Evolutionary conservation across 2,797 vertebrate genomes (phyloP).

Genomic region (Argya squamiceps): DNA sequence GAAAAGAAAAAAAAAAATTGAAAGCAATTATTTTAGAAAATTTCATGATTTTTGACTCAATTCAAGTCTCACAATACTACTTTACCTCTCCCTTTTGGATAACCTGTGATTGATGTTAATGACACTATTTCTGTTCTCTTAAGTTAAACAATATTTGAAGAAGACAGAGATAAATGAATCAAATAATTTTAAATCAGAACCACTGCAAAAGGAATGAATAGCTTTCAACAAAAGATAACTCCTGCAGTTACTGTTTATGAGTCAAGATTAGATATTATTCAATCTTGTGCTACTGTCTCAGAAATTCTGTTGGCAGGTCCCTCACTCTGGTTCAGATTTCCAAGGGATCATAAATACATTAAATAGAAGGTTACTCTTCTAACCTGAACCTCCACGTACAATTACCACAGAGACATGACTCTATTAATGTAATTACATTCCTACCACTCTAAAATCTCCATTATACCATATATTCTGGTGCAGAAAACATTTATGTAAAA

Average conservation of each 20-base stretch:
- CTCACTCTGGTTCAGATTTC: neutral
- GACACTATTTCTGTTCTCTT: neutral
- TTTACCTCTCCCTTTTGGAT: neutral
- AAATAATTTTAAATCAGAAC: neutral
- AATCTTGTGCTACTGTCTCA: neutral
- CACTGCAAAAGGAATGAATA: neutral
- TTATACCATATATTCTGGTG: neutral
- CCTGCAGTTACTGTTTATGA: neutral
- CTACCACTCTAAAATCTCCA: neutral
- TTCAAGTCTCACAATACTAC: neutral
- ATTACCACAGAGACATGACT: neutral
- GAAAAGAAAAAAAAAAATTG: neutral
- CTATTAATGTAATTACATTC: constrained; percentile 7
- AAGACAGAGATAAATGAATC: neutral
- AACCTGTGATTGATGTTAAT: neutral
- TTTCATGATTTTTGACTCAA: neutral
- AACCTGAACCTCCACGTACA: neutral
- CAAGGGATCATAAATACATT: neutral
- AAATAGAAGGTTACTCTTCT: neutral
- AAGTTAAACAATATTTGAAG: neutral
- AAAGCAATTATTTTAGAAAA: neutral
- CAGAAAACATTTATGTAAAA: neutral
- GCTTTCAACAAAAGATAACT: neutral
- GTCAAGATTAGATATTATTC: neutral
- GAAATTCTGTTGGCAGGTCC: neutral